A percentile compares a stretch with the other conserved stretches of the same genome.
Evolutionary conservation across 2,113 vertebrate species (phyloP).

Genomic region (Cichladusa arquata): DNA sequence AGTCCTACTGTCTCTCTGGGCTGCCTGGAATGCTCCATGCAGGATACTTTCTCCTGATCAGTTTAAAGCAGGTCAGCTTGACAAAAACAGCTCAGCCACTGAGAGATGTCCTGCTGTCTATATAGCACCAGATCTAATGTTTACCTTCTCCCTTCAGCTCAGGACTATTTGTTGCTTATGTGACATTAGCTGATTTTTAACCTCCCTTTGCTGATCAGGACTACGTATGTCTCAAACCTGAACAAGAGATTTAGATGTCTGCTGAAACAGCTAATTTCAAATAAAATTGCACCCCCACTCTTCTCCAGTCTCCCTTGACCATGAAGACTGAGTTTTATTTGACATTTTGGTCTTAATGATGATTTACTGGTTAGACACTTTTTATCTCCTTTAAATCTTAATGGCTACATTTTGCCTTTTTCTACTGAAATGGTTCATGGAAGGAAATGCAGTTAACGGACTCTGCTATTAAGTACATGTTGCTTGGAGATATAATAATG

Average conservation of each 20-base stretch:
- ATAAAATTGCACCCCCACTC: not conserved
- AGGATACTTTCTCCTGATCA: not conserved
- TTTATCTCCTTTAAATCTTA: slow-evolving; percentile 44
- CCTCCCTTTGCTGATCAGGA: not conserved
- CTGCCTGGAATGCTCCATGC: not conserved
- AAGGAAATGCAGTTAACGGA: slow-evolving; percentile 42
- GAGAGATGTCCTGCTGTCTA: not conserved
- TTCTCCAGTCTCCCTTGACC: not conserved
- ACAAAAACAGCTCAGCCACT: not conserved
- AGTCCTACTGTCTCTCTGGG: not conserved
- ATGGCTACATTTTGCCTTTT: slow-evolving; percentile 47
- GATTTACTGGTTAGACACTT: slow-evolving; percentile 14
- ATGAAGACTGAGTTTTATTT: slow-evolving; percentile 10
- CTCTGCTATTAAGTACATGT: slow-evolving; percentile 44
- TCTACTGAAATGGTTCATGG: slow-evolving; percentile 23
- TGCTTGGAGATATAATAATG: slow-evolving; percentile 59
- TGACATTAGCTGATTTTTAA: not conserved
- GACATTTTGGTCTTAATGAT: slow-evolving; percentile 25
- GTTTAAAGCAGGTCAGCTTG: not conserved
- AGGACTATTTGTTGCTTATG: not conserved
- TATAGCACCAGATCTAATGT: not conserved
- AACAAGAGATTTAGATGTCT: not conserved
- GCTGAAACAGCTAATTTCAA: slow-evolving; percentile 1
- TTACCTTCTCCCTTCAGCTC: not conserved
- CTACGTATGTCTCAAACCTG: not conserved